Evolutionary conservation across 2,113 vertebrate species (phyloP).

Genomic region (Carassius carassius): DNA sequence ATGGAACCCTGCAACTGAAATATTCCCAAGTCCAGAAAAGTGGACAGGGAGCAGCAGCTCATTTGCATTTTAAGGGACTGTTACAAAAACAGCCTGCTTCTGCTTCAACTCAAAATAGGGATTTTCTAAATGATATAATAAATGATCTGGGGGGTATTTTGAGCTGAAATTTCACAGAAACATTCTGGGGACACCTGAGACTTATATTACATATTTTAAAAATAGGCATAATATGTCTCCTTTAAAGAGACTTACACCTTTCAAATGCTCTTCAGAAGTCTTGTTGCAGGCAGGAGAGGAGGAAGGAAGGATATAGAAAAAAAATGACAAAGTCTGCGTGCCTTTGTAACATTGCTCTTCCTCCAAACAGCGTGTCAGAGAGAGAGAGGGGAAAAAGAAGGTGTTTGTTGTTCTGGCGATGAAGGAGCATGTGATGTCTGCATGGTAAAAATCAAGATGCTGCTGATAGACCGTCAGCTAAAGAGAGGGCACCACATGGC

Average conservation of each 20-base stretch:
- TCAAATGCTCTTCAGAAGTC: slow-evolving; percentile 14
- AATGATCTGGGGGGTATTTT: no score
- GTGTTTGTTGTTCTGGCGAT: slow-evolving; percentile 7
- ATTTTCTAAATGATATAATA: no score
- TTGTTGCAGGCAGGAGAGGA: slow-evolving; percentile 15
- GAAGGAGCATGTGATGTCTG: slow-evolving; percentile 8
- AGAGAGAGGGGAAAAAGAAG: slow-evolving; percentile 1
- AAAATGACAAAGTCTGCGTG: slow-evolving; percentile 57
- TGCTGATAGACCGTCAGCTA: slow-evolving; percentile 19
- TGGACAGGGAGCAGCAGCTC: no score
- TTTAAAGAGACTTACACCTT: neutral
- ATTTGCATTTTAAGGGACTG: no score
- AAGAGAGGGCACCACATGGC: slow-evolving; percentile 1
- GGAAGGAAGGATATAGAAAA: slow-evolving; percentile 62
- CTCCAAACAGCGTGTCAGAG: slow-evolving; percentile 7
- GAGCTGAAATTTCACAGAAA: no score
- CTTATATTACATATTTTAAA: no score
- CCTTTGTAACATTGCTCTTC: slow-evolving; percentile 48
- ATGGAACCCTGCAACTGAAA: no score
- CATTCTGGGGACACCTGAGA: no score
- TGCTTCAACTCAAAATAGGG: no score
- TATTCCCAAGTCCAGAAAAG: no score
- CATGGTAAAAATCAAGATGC: slow-evolving; percentile 16
- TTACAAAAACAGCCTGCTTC: no score
- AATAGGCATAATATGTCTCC: no score